Conservation (phyloP, 2,888 invertebrate species). For the Parnassius mnemosyne region DNA sequence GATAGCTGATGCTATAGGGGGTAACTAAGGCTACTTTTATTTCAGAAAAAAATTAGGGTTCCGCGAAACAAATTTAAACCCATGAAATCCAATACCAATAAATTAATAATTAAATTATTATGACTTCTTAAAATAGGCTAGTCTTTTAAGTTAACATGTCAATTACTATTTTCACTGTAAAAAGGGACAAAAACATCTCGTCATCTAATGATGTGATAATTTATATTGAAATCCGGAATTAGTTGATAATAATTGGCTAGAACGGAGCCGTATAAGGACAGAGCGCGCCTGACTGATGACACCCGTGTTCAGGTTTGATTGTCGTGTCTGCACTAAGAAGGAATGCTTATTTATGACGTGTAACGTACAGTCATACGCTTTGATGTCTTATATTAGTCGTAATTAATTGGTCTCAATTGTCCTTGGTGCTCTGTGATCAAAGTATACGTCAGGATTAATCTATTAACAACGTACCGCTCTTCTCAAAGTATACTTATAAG, state of each 20-base stretch:
- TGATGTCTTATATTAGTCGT: conserved; percentile 13
- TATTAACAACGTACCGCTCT: not conserved
- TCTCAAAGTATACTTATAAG: no score
- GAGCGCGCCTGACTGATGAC: not conserved
- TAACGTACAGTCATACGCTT: conserved; percentile 7
- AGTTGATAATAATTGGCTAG: not conserved
- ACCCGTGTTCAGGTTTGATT: not conserved
- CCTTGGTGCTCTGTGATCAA: conserved; percentile 13
- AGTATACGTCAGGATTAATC: conserved; percentile 13
- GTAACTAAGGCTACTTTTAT: no score
- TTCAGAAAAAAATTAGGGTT: no score
- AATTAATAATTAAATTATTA: no score
- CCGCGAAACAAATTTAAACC: no score
- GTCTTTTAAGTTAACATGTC: no score
- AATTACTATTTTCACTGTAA: no score
- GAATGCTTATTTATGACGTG: conserved; percentile 2
- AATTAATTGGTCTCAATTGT: conserved; percentile 22
- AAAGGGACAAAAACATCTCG: not conserved
- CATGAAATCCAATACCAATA: no score
- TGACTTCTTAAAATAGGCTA: no score
- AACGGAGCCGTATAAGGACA: conserved; percentile 5
- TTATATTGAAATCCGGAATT: conserved; percentile 10
- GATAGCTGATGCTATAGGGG: no score
- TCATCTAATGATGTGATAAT: not conserved
- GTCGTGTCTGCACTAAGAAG: not conserved